phyloP scores from a whole-genome alignment of 2,113 vertebrate genomes.

The Oncorhynchus gorbuscha region DNA sequence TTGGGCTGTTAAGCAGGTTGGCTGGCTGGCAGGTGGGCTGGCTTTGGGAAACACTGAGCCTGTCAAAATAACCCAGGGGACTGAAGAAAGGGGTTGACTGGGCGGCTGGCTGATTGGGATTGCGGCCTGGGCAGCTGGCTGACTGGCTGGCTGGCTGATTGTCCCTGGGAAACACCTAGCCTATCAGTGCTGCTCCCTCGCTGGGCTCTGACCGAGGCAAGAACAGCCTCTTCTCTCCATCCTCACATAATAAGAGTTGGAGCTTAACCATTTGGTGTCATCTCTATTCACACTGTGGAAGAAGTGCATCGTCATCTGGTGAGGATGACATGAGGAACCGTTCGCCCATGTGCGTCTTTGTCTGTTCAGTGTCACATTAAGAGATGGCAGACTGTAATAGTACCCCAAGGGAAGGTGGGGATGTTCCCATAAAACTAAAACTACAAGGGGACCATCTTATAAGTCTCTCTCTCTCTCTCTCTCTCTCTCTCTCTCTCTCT shows the following conservation, averaged over 20 bases:
- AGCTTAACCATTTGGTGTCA: not conserved
- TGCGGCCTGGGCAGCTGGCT: too few species aligned
- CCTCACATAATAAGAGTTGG: not conserved
- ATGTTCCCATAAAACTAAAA: not conserved
- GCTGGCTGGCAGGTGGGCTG: not conserved
- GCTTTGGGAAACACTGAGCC: not conserved
- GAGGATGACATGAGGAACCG: not conserved
- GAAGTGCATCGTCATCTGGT: not conserved
- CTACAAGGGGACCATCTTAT: not conserved
- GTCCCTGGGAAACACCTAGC: not conserved
- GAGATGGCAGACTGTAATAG: not conserved
- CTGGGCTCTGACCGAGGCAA: not conserved
- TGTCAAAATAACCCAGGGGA: not conserved
- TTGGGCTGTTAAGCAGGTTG: not conserved
- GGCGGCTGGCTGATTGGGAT: too few species aligned
- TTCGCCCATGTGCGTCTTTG: not conserved
- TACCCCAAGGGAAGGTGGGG: not conserved
- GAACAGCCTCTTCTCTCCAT: not conserved
- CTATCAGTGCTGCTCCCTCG: not conserved
- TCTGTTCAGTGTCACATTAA: not conserved
- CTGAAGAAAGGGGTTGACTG: not conserved
- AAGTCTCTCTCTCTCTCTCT: too few species aligned
- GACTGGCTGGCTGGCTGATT: not conserved
- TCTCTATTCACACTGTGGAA: not conserved
- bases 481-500: too few species aligned